Evolutionary conservation across 2,888 invertebrate species (phyloP).

Genomic region (Dyspetes luteomarginatus): DNA sequence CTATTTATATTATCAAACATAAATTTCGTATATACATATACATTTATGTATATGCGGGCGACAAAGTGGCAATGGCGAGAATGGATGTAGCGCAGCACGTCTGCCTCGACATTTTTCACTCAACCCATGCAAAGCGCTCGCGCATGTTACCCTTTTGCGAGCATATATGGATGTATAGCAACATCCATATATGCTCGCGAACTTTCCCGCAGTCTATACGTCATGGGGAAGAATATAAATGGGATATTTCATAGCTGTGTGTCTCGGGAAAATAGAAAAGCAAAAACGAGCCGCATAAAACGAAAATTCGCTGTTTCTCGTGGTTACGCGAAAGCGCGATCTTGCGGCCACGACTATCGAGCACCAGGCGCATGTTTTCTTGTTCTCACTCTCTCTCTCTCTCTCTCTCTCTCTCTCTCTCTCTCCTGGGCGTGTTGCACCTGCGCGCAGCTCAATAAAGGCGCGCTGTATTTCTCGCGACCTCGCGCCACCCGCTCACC

Average conservation of each 20-base stretch:
- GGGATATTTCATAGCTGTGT: slow-evolving; percentile 66
- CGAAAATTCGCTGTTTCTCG: slow-evolving; percentile 27
- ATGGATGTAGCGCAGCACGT: not conserved
- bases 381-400: not conserved
- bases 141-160: slow-evolving; percentile 20
- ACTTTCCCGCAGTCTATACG: slow-evolving; percentile 34
- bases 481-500: slow-evolving; percentile 47
- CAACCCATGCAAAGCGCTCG: slow-evolving; percentile 58
- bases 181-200: slow-evolving; percentile 31
- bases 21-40: not conserved
- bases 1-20: not conserved
- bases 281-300: slow-evolving; percentile 6
- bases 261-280: slow-evolving; percentile 48
- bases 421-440: slow-evolving; percentile 57
- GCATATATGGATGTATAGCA: slow-evolving; percentile 7
- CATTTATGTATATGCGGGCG: not conserved
- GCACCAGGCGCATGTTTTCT: slow-evolving; percentile 11
- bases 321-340: slow-evolving; percentile 39
- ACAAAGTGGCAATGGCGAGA: slow-evolving; percentile 14
- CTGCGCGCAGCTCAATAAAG: slow-evolving; percentile 62
- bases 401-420: slow-evolving; percentile 14
- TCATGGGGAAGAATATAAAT: slow-evolving; percentile 69
- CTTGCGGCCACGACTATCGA: slow-evolving; percentile 39
- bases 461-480: slow-evolving; percentile 62
- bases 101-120: slow-evolving; percentile 56